phyloP scores from a whole-genome alignment of 2,113 vertebrate species.

The Neopipo cinnamomea region DNA sequence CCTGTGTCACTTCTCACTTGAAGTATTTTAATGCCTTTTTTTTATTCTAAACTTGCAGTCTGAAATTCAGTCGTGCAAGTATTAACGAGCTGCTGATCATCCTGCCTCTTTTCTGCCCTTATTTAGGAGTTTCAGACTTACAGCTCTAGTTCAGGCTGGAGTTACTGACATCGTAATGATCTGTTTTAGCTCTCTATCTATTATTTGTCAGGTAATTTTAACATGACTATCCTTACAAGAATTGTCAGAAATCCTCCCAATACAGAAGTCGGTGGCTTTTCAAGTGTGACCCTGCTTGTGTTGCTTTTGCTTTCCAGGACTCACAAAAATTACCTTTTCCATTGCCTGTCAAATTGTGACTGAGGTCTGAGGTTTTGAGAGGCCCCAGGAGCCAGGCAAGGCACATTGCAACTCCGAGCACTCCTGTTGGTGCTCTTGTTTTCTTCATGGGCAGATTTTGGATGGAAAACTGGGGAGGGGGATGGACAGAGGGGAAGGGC shows the following conservation, averaged over 20 bases:
- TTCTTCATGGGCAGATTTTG: conserved; percentile 24
- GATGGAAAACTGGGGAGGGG: not conserved
- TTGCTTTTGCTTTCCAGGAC: not conserved
- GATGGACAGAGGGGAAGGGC: not conserved
- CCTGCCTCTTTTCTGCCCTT: conserved; percentile 39
- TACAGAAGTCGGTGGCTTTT: not conserved
- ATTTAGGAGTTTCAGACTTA: conserved; percentile 17
- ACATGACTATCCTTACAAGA: not conserved
- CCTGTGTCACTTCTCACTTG: conserved; percentile 5
- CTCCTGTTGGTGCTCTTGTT: not conserved
- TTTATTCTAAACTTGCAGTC: conserved; percentile 23
- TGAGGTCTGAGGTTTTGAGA: conserved; percentile 17
- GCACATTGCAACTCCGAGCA: not conserved
- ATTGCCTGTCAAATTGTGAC: conserved; percentile 17
- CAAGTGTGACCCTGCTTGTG: not conserved
- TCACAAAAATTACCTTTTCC: conserved; percentile 20
- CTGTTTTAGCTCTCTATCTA: conserved; percentile 32
- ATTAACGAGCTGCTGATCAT: conserved; percentile 21
- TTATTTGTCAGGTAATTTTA: conserved; percentile 39
- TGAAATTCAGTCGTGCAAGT: conserved; percentile 29
- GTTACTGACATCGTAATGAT: conserved; percentile 18
- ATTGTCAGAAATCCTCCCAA: conserved; percentile 41
- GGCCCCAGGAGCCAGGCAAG: conserved; percentile 28
- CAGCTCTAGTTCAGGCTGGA: conserved; percentile 14
- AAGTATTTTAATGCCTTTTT: conserved; percentile 23